Base-by-base conservation (phyloP, 2,888 invertebrate genomes). In the Tachina grossa region DNA sequence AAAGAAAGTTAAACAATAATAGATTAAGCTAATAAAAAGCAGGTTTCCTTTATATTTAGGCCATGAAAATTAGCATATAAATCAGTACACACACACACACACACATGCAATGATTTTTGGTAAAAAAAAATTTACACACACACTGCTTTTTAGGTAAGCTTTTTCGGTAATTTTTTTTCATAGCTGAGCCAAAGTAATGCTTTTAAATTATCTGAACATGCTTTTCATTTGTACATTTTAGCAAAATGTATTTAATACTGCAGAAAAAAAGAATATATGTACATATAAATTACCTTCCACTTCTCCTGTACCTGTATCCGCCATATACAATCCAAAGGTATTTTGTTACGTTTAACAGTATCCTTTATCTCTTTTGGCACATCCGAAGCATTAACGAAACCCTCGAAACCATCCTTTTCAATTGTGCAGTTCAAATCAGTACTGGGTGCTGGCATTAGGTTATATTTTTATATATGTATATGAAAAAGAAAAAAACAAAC, bases 301-400 rank as follows among this genome's bases (percentile, higher is more conserved):
- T 94, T 94, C 10, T 94, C 92, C 75, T 93, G 92, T 2, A 96
- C 96, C 16, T 93, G 93, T 75, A 96, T 95, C 81, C 94, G 93
- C 96, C 96, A 96, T 91, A 96, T 94, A 91, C 96, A 96, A 90
- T 96, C 96, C 65, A 96, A 92, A 0, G 96, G 94, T 78, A 95
- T 92, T 79, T 94, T 93, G 88, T 94, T 93, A 69, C 93, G 92
- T 78, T 92, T 93, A 11, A 94, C 94, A 87, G 94, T 93, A 76
- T 93, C 93, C 80, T 93, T 92, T 19, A 94, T 93, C 13, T 94
- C 94, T 72, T 92, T 87, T 57, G 93, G 92, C 83, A 96, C 94
- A 89, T 96, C 94, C 16, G 92, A 91, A 81, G 94, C 94, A 86
- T 94, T 93, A 84, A 96, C 93, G 88, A 93, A 91, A 47, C 94